Base-by-base conservation (phyloP, 2,797 vertebrate species). In the Dendrocincla fuliginosa region DNA sequence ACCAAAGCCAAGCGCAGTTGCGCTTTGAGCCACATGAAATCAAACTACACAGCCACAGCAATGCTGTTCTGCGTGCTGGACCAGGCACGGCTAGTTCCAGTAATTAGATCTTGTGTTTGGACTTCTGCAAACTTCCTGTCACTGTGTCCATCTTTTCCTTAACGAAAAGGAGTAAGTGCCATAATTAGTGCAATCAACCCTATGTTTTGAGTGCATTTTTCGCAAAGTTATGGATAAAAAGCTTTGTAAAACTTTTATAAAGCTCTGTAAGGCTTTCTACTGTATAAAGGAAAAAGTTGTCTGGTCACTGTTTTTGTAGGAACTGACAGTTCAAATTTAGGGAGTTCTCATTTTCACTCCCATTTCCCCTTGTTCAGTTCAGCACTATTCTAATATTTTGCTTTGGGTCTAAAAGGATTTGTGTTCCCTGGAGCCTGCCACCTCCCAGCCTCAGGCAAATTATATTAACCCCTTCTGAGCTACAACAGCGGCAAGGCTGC, bases 61-160 rank as follows among this genome's bases (percentile, higher is more conserved):
- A 81, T 70, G 82, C 55, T 84, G 68, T 67, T 87, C 53, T 37
- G 53, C 53, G 11, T 61, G 50, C 83, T 47, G 24, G 49, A 50
- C 41, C n/a, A 79, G 80, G 63, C 59, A 77, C 47, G 81, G 73
- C 65, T 59, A 44, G 33, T 70, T 86, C 71, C 71, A 70, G 63
- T 71, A 76, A 84, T 97, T 95, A 97, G 47, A 94, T 97, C 91
- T 98, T 97, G 69, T 97, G 75, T 89, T 98, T 98, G 63, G 96
- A 96, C 94, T 98, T 98, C 65, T 97, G 96, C 75, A 96, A 82
- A 90, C 85, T 97, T 71, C 97, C 96, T 44, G 78, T 95, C 93
- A 97, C 79, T 19, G 84, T 93, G 42, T 97, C 97, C 89, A 97
- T 98, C 95, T 95, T 98, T 98, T 95, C 98, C 97, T 98, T 71